Evolutionary conservation across 2,888 invertebrate species (phyloP), one percentile per base, ranked within the genome.

Genomic region (Aproaerema taeniolella): DNA sequence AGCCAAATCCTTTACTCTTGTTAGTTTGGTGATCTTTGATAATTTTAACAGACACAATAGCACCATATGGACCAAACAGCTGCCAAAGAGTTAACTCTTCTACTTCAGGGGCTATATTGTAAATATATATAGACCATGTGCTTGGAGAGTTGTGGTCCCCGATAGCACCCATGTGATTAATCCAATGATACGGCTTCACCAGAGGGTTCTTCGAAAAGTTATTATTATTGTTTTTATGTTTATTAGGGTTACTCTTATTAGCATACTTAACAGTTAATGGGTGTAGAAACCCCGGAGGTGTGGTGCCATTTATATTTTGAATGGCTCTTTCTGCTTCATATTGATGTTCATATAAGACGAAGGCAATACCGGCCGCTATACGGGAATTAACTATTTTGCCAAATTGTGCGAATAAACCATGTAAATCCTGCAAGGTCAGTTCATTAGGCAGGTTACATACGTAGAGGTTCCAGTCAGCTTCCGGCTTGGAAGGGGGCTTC

Each of bases 311-410:
- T 45, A 86, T 73, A 57, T 70, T 85, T 58, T 83, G 83, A 47
- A 87, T 85, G 46, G 88, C 88, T 59, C 85, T 67, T 54, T 87
- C 87, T 36, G 86, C 87, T 64, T 87, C 87, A 58, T 77, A 82
- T 50, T 87, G 87, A 41, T 86, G 82, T 58, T 88, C 87, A 57
- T 75, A 88, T 63, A 87, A 67, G 57, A 87, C 87, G 62, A 88
- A 88, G 45, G 87, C 88, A 70, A 88, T 88, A 55, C 87, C 88
- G 46, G 88, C 85, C 43, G 88, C 87, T 67, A 87, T 87, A 51
- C 87, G 86, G 33, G 87, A 87, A 78, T 88, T 88, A 59, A 87
- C 81, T 80, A 88, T 87, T 79, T 86, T 87, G 65, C 88, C 88
- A 52, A 81, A 88, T 74, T 87, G 87, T 75, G 83, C 83, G 74